phyloP scores from a whole-genome alignment of 2,113 vertebrate genomes.

The Paramisgurnus dabryanus region DNA sequence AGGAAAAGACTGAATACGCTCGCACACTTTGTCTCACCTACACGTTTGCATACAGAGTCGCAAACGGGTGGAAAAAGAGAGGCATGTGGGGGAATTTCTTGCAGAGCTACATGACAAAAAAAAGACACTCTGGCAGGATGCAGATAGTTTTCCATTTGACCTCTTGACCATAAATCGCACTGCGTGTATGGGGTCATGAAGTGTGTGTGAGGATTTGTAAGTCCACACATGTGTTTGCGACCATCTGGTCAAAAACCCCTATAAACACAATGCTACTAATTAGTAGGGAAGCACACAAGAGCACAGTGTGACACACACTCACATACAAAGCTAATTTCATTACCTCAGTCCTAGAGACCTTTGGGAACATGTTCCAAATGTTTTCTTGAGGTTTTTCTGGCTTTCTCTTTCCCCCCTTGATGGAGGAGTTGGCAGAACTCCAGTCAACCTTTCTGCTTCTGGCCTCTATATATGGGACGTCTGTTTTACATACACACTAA shows the following conservation, averaged over 20 bases:
- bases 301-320: slow-evolving; percentile 4
- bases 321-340: slow-evolving; percentile 53
- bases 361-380: slow-evolving; percentile 51
- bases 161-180: slow-evolving; percentile 7
- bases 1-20: slow-evolving; percentile 47
- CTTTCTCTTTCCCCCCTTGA: slow-evolving; percentile 49
- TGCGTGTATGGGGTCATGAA: not conserved
- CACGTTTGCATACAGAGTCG: slow-evolving; percentile 19
- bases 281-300: slow-evolving; percentile 28
- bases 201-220: slow-evolving; percentile 4
- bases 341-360: slow-evolving; percentile 46
- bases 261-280: slow-evolving; percentile 38
- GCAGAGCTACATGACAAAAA: slow-evolving; percentile 7
- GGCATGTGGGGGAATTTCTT: slow-evolving; percentile 25
- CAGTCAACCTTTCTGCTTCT: slow-evolving; percentile 49
- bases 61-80: slow-evolving; percentile 13
- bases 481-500: slow-evolving; percentile 42
- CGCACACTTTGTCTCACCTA: slow-evolving; percentile 13
- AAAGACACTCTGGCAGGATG: slow-evolving; percentile 22
- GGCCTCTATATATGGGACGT: slow-evolving; percentile 40
- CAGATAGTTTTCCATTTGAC: not conserved
- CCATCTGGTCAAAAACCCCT: slow-evolving; percentile 16
- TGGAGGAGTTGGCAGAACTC: slow-evolving; percentile 52
- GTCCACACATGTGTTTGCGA: slow-evolving; percentile 17
- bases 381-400: slow-evolving; percentile 54